Evolutionary conservation across 2,113 vertebrate species (phyloP).

Genomic region (Coptodon bakossiorum): DNA sequence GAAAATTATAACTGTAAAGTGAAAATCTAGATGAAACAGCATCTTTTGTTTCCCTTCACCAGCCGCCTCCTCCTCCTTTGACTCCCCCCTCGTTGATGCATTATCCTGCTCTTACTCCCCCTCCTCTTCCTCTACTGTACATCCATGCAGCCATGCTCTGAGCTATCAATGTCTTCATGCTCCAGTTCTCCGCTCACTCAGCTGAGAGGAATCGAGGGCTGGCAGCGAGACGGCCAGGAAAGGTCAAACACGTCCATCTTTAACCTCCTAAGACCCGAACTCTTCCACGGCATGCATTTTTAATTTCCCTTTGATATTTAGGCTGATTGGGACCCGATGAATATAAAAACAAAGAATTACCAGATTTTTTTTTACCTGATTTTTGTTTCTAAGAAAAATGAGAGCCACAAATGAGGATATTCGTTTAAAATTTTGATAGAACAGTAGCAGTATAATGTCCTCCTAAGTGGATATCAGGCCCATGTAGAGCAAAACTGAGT

Average conservation of each 20-base stretch:
- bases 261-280: not conserved
- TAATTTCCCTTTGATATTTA: not conserved
- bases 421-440: fast-evolving
- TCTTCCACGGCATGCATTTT: not conserved
- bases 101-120: not conserved
- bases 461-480: fast-evolving
- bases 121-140: not conserved
- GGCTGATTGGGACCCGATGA: not conserved
- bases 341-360: not conserved
- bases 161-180: not conserved
- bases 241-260: not conserved
- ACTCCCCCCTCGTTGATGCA: not conserved
- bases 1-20: not conserved
- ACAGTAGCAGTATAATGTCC: not conserved
- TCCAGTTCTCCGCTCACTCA: conserved; percentile 27
- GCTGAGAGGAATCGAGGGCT: not conserved
- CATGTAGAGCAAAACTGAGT: fast-evolving
- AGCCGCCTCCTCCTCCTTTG: not conserved
- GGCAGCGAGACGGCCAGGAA: not conserved
- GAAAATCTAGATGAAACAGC: not conserved
- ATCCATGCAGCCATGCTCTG: not conserved
- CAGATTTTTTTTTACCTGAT: not conserved
- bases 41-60: not conserved
- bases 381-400: not conserved
- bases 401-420: not conserved